Conservation (phyloP, 2,888 invertebrate genomes). For the Margaritifera margaritifera region DNA sequence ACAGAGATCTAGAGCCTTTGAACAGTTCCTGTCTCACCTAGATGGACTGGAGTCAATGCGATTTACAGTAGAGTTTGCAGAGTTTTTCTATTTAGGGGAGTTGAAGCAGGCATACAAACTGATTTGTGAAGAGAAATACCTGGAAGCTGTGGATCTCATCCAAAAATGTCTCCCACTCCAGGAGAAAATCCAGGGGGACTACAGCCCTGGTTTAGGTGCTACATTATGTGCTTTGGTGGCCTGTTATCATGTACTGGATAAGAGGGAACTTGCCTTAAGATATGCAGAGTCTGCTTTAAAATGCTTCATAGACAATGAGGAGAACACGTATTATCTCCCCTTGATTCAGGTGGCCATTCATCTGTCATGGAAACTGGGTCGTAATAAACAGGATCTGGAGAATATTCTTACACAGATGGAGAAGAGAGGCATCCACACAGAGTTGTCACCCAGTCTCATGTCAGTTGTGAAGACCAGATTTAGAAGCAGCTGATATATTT, state of each 20-base stretch:
- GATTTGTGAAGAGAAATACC: conserved; percentile 61
- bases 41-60: conserved; percentile 66
- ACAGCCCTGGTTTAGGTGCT: conserved; percentile 53
- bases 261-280: conserved; percentile 59
- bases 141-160: conserved; percentile 62
- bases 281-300: conserved; percentile 67
- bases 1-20: conserved; percentile 71
- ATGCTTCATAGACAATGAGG: conserved; percentile 48
- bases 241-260: conserved; percentile 59
- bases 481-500: too few species aligned
- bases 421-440: too few species aligned
- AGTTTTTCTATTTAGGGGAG: conserved; percentile 68
- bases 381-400: conserved; percentile 68
- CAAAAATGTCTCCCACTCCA: conserved; percentile 67
- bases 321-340: conserved; percentile 60
- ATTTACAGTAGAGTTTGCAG: conserved; percentile 64
- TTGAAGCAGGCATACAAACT: conserved; percentile 58
- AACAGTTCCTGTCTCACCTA: conserved; percentile 70
- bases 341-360: conserved; percentile 64
- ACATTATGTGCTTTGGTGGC: conserved; percentile 68
- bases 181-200: conserved; percentile 67
- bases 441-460: too few species aligned
- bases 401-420: conserved; percentile 8
- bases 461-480: too few species aligned
- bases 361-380: conserved; percentile 69